Conservation (phyloP, 2,797 vertebrate genomes). For the Melanotaenia parkinsoni region DNA sequence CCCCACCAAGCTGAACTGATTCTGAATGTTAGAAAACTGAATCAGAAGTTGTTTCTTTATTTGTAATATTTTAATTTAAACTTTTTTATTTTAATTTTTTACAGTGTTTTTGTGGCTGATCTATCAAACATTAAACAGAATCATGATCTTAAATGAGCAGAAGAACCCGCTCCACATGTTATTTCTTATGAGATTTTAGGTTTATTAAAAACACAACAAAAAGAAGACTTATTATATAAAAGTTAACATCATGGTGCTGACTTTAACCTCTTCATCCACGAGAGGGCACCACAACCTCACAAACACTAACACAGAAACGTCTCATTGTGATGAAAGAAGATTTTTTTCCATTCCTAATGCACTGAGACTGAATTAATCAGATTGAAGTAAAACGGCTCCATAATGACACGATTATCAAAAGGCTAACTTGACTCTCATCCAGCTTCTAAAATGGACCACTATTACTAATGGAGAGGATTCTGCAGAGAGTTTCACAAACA, state of each 20-base stretch:
- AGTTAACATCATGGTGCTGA: background rate
- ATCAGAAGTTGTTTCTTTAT: too few species aligned
- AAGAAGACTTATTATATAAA: background rate
- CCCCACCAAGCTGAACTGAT: too few species aligned
- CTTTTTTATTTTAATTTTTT: too few species aligned
- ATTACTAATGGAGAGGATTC: conserved; percentile 22
- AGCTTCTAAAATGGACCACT: conserved; percentile 19
- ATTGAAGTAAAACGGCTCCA: conserved; percentile 21
- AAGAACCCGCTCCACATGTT: background rate
- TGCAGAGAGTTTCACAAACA: conserved; percentile 28
- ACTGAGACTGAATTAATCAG: conserved; percentile 29
- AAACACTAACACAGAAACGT: conserved; percentile 2
- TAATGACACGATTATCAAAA: conserved; percentile 28
- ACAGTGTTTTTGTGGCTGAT: too few species aligned
- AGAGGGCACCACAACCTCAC: conserved; percentile 52
- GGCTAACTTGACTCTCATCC: conserved; percentile 25
- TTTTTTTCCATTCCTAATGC: conserved; percentile 16
- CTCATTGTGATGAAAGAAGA: background rate
- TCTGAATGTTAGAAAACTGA: too few species aligned
- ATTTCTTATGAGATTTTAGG: too few species aligned
- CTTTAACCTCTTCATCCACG: conserved; percentile 37
- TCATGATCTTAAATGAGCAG: background rate
- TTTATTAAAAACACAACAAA: background rate
- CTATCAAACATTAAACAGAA: too few species aligned
- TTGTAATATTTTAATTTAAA: too few species aligned